Base-by-base conservation (phyloP, 2,888 invertebrate genomes). In the Apotomis capreana region DNA sequence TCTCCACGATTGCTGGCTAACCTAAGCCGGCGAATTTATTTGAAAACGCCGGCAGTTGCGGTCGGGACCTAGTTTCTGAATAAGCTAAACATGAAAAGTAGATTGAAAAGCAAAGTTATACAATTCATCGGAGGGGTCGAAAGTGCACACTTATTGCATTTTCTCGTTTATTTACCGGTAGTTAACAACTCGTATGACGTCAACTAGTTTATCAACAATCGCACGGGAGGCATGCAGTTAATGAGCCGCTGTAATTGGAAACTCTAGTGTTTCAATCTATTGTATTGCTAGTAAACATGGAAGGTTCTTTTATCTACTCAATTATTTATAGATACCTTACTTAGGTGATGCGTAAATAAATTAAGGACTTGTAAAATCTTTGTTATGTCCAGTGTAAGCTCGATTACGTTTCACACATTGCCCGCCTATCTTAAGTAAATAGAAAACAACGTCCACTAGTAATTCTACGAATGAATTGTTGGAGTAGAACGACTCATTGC, bases 401-500 rank as follows among this genome's bases (percentile, higher is more conserved):
- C 4, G 26, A 26, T 44, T 46, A 57, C 46, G 15, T 64, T 55
- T 36, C 9, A 37, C 37, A 63, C 54, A 26, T 49, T 37, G 10
- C 49, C 44, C 4, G 44, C 44, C 36, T 55, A 44, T 55, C 15
- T 46, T 26, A 65, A 54, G 60, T 57, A 70, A 60, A 60, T 60
- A 57, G 67, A 67, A 71, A 67, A 61, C 44, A 60, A 15, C 37
- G 61, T 61, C 58, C 10, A 58, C 15, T 37, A 54, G 58, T 70
- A 69, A 75, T 86, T 85, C 84, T 75, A 76, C 78, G 86, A 85
- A 85, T 72, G 67, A 74, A 68, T 73, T 76, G 77, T 77, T 79
- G 75, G 80, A 83, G 81, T 81, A 79, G 79, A 82, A 82, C 82
- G 79, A 77, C 76, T 78, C 76, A 79, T 81, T 81, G 82, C 79